Evolutionary conservation across 2,113 vertebrate genomes (phyloP).

Genomic region (Pica pica): DNA sequence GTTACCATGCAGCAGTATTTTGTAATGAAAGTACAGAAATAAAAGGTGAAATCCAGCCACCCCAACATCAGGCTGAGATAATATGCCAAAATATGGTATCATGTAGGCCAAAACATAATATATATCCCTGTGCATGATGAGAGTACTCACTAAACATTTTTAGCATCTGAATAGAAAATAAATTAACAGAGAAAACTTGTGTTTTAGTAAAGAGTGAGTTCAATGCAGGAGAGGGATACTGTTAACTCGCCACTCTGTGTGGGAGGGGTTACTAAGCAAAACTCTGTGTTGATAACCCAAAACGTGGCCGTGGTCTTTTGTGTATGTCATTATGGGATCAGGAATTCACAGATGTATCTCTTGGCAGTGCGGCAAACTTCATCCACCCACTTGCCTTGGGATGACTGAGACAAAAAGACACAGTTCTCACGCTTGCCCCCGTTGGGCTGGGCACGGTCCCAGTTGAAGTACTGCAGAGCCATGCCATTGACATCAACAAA

Average conservation of each 20-base stretch:
- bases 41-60: neutral
- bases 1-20: neutral
- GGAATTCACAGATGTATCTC: slow-evolving; percentile 92
- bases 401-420: slow-evolving; percentile 79
- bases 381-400: slow-evolving; percentile 92
- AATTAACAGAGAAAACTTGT: slow-evolving; percentile 20
- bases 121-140: neutral
- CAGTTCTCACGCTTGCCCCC: slow-evolving; percentile 92
- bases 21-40: neutral
- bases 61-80: neutral
- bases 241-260: neutral
- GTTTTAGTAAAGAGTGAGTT: neutral
- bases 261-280: neutral
- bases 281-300: neutral
- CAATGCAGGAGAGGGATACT: neutral
- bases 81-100: neutral
- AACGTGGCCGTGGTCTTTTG: neutral
- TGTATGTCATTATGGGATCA: slow-evolving; percentile 77
- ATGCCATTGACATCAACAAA: slow-evolving; percentile 91
- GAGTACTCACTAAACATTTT: neutral
- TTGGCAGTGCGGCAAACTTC: slow-evolving; percentile 88
- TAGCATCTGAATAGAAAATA: slow-evolving; percentile 34
- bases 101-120: neutral
- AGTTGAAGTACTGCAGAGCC: slow-evolving; percentile 84
- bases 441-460: slow-evolving; percentile 88